Conservation (phyloP, 2,888 invertebrate genomes). For the Eristalis tenax region DNA sequence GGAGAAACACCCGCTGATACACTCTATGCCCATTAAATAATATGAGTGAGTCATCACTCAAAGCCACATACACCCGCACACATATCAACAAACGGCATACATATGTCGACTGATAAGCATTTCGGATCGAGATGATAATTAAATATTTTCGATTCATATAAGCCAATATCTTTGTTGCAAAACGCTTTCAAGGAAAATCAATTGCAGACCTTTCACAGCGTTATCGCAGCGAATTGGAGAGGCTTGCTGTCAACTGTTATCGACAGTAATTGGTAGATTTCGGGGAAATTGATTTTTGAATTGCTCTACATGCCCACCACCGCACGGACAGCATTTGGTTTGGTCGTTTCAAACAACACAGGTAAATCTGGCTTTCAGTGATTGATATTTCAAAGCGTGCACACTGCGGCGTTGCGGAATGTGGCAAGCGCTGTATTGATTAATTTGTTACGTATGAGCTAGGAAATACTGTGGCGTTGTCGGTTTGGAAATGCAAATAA, state of each 20-base stretch:
- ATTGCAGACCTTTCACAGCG: neutral
- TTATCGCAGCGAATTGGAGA: neutral
- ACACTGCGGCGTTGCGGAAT: neutral
- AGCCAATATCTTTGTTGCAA: neutral
- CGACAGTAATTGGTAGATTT: slow-evolving; percentile 14
- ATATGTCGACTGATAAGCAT: neutral
- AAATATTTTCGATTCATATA: neutral
- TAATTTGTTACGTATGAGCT: neutral
- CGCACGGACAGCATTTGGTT: neutral
- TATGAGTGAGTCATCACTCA: neutral
- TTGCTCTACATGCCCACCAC: neutral
- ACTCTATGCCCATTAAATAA: neutral
- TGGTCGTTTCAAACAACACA: neutral
- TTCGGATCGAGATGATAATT: neutral
- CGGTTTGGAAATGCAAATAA: neutral
- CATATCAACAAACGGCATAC: too few species aligned
- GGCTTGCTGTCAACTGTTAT: neutral
- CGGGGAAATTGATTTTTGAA: slow-evolving; percentile 9
- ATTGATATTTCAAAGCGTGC: slow-evolving; percentile 5
- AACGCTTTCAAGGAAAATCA: neutral
- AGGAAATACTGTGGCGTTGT: neutral
- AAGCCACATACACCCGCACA: neutral
- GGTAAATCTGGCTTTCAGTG: neutral
- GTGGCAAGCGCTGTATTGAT: neutral
- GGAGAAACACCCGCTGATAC: neutral